Base-by-base conservation (phyloP, 2,888 invertebrate species). In the Meliscaeva auricollis region DNA sequence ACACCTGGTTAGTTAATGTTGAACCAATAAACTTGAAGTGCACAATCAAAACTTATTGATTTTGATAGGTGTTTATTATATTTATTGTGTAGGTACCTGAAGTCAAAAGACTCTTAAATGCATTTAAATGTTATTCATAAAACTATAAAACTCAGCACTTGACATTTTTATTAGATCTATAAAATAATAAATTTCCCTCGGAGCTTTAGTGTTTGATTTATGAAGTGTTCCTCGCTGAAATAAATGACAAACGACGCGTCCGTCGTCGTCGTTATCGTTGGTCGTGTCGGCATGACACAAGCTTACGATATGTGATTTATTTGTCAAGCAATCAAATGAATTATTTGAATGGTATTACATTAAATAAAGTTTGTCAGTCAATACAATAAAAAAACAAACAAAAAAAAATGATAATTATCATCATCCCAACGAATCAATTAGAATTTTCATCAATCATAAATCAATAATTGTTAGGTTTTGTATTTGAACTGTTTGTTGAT, bases 131-230 rank as follows among this genome's bases (percentile, higher is more conserved):
- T 32, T 32, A 6, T 41, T 58, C 15, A 58, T 68, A 60, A 66
- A 66, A 66, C 58, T 32, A 54, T 46, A 26, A 30, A 38, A 30
- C 26, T 30, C 52, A 26, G 0, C 58, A 68, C 81, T 64, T 66
- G 66, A 72, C 20, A 50, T 13, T 62, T 78, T 78, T 78, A 83
- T 78, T 83, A 26, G 44, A 60, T 15, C 44, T 15, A 54, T 82
- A 78, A 83, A 83, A 66, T 70, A 41, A 58, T 48, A 41, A 26
- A 26, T 26, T 26, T 4, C 26, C 30, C 35, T 15, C 54, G 13
- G 70, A 50, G 58, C 41, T 76, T 66, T 52, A 44, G 13, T 58
- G 13, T 66, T 15, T 68, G 54, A 77, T 73, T 73, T 44, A 68
- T 62, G 13, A 77, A 77, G 82, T 73, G 60, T 5, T 22, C 9